Percentiles rank a stretch among this genome's conserved stretches.
These are phyloP conservation scores for Ceyx cyanopectus DNA, from an alignment of 2,113 vertebrate species.

Conservation along the genomic window DNA sequence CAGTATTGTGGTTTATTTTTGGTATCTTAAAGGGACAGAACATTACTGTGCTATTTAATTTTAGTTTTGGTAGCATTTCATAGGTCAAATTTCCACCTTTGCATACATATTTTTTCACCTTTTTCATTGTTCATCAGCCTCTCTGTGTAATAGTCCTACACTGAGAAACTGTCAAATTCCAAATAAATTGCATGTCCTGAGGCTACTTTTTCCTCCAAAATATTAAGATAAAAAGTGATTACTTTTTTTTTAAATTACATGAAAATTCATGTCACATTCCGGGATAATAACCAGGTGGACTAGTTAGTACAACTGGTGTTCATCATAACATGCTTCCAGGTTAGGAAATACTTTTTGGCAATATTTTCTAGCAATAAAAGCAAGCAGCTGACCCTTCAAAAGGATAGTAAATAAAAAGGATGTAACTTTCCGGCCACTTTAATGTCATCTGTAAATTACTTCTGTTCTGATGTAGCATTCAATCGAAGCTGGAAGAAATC, in stretches of 20 bases:
- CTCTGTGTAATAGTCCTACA: not conserved
- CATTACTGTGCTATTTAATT: not conserved
- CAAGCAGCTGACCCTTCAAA: not conserved
- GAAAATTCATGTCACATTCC: not conserved
- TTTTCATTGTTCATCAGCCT: not conserved
- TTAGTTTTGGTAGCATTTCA: not conserved
- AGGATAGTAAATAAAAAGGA: not conserved
- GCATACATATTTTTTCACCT: not conserved
- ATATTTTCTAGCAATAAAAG: not conserved
- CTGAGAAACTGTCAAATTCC: not conserved
- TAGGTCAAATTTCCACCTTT: not conserved
- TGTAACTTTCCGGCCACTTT: slow-evolving; percentile 14
- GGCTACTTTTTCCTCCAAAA: rapidly evolving
- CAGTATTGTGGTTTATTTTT: slow-evolving; percentile 41
- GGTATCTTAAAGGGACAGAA: slow-evolving; percentile 39
- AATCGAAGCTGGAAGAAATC: slow-evolving; percentile 33
- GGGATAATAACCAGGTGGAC: not conserved
- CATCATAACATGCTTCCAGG: not conserved
- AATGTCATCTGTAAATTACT: slow-evolving; percentile 15
- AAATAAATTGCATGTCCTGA: not conserved
- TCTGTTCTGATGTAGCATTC: slow-evolving; percentile 31
- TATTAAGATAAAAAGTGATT: not conserved
- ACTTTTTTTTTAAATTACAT: not conserved
- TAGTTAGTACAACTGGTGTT: not conserved
- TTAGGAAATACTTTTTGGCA: not conserved